Conservation (phyloP, 2,888 invertebrate species). For the Agonopterix heracliana region DNA sequence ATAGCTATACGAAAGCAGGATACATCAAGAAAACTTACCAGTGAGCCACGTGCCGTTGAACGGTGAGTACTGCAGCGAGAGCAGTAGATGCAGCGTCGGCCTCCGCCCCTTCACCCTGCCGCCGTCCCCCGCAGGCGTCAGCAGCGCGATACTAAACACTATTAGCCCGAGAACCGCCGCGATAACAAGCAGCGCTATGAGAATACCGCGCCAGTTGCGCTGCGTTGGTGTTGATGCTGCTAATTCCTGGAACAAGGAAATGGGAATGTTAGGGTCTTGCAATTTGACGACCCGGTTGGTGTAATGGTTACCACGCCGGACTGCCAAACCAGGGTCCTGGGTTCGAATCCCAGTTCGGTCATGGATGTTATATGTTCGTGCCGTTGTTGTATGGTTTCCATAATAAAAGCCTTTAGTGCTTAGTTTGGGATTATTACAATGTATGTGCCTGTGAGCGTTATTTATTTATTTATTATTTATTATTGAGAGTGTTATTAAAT, state of each 20-base stretch:
- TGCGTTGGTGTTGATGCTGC: slow-evolving; percentile 91
- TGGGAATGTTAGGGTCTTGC: neutral
- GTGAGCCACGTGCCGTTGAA: slow-evolving; percentile 82
- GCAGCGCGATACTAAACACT: slow-evolving; percentile 92
- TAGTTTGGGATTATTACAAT: too few relatives aligned
- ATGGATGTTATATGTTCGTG: too few relatives aligned
- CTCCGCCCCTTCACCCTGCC: slow-evolving; percentile 81
- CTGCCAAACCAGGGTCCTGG: too few relatives aligned
- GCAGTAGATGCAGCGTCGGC: slow-evolving; percentile 82
- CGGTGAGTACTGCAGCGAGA: slow-evolving; percentile 74
- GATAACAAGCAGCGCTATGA: slow-evolving; percentile 93
- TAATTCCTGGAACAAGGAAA: slow-evolving; percentile 82
- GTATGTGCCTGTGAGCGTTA: too few relatives aligned
- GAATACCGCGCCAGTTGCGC: slow-evolving; percentile 96
- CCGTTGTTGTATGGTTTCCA: too few relatives aligned
- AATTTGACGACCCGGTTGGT: too few relatives aligned
- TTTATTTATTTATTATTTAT: neutral
- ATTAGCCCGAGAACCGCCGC: slow-evolving; percentile 92
- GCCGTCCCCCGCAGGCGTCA: slow-evolving; percentile 87
- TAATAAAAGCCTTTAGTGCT: too few relatives aligned
- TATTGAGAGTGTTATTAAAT: neutral
- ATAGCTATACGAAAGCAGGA: too few relatives aligned
- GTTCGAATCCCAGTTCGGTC: too few relatives aligned
- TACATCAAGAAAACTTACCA: slow-evolving; percentile 32
- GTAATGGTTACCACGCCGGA: too few relatives aligned